phyloP scores from a whole-genome alignment of 1,140 invertebrate species.

The Pteromalus puparum region DNA sequence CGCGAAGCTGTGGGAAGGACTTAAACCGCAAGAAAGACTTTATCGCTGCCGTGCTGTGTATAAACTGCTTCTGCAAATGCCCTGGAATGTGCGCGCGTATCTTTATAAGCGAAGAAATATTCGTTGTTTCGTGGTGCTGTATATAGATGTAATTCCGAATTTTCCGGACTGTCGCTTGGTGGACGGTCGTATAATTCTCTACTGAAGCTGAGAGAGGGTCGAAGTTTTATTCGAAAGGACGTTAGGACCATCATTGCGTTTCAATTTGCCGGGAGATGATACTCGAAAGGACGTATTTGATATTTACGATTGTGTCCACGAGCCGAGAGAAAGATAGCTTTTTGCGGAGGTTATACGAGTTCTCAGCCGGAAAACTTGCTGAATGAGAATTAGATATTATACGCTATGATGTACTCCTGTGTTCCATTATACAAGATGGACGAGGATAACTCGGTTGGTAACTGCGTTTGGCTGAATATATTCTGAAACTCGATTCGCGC shows the following conservation, averaged over 20 bases:
- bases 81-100: neutral
- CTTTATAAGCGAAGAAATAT: neutral
- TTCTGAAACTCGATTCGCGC: neutral
- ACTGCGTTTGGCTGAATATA: neutral
- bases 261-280: neutral
- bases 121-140: neutral
- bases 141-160: neutral
- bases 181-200: neutral
- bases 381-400: neutral
- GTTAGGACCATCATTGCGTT: neutral
- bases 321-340: neutral
- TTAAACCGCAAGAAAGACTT: constrained; percentile 20
- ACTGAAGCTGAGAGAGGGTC: neutral
- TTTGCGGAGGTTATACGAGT: too few species aligned
- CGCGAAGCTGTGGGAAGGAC: neutral
- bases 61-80: neutral
- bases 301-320: neutral
- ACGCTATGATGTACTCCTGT: neutral
- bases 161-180: neutral
- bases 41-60: constrained; percentile 32
- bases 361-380: neutral
- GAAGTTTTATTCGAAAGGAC: neutral
- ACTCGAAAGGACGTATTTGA: neutral
- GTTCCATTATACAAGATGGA: neutral
- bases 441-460: neutral